A percentile compares a stretch with the other conserved stretches of the same genome.
Evolutionary conservation across 2,797 vertebrate genomes (phyloP).

Genomic region (Propithecus deckenii): DNA sequence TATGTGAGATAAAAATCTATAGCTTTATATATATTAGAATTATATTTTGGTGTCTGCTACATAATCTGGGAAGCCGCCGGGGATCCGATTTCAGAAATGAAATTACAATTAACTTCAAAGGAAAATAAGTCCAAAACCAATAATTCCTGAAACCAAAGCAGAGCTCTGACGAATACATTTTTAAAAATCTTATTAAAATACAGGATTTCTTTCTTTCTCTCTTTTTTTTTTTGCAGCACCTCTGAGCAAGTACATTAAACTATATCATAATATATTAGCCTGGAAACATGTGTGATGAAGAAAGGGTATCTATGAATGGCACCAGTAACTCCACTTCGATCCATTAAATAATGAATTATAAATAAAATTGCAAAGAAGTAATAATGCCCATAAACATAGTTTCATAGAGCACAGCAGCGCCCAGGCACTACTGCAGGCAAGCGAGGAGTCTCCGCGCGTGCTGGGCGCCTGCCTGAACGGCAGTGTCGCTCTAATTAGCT

Average conservation of each 20-base stretch:
- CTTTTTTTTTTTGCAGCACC: neutral
- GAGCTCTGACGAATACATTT: neutral
- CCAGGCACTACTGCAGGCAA: neutral
- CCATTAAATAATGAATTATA: neutral
- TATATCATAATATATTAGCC: neutral
- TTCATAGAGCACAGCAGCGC: neutral
- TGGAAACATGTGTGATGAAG: neutral
- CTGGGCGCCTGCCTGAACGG: neutral
- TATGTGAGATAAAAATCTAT: neutral
- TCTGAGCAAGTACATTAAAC: neutral
- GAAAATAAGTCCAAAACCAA: neutral
- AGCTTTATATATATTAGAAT: neutral
- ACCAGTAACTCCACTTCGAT: neutral
- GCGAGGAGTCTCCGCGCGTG: accelerated
- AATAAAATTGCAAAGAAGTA: neutral
- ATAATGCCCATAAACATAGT: neutral
- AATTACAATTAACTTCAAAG: neutral
- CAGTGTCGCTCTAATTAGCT: neutral
- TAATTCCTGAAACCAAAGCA: neutral
- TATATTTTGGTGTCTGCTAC: neutral
- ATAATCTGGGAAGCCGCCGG: neutral
- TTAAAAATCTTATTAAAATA: neutral
- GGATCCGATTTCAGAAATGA: neutral
- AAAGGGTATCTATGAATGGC: neutral
- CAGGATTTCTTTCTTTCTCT: neutral